Conservation (phyloP, 2,797 vertebrate genomes). For the Iguana delicatissima region DNA sequence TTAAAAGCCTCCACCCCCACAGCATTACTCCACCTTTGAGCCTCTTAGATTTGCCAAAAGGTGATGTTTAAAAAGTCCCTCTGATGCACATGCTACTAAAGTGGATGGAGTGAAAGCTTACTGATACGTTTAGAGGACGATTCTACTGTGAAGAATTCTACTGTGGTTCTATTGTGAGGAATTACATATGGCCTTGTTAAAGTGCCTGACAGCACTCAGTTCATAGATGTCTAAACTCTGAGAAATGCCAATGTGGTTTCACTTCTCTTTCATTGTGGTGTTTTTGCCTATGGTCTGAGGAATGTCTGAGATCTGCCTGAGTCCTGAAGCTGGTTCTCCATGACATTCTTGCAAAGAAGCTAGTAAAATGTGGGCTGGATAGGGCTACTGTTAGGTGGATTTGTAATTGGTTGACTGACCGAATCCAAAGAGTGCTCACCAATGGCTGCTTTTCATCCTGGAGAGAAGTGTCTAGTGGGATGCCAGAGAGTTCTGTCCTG, state of each 20-base stretch:
- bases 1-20: constrained; percentile 77
- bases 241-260: neutral
- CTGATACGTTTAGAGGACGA: neutral
- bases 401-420: no score
- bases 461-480: no score
- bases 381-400: no score
- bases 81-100: neutral
- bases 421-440: no score
- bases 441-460: no score
- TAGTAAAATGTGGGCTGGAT: no score
- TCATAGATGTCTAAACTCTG: neutral
- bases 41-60: constrained; percentile 66
- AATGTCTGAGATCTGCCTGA: neutral
- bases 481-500: no score
- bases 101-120: neutral
- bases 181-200: constrained; percentile 56
- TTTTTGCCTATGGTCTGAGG: neutral
- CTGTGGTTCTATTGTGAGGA: constrained; percentile 31
- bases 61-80: neutral
- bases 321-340: no score
- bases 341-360: no score
- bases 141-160: constrained; percentile 25
- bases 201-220: neutral
- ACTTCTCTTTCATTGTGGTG: neutral
- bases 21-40: constrained; percentile 72